Evolutionary conservation across 1,140 invertebrate genomes (phyloP).

Genomic region (Propsilocerus akamusi): DNA sequence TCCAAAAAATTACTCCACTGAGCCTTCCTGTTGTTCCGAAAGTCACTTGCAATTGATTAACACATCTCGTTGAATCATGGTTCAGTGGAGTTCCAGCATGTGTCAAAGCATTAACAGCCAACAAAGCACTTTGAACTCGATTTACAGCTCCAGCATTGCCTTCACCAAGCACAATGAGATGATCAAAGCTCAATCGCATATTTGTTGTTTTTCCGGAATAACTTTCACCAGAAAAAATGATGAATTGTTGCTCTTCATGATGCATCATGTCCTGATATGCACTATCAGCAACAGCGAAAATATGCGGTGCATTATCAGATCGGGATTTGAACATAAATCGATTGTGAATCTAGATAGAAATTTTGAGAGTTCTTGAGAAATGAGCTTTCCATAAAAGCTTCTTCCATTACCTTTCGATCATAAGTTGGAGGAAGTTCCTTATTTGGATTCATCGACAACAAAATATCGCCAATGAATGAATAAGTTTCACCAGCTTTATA

Average conservation of each 20-base stretch:
- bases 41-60: slow-evolving; percentile 66
- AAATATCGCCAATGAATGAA: slow-evolving; percentile 77
- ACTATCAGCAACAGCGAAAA: slow-evolving; percentile 72
- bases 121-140: slow-evolving; percentile 48
- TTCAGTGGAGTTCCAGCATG: slow-evolving; percentile 76
- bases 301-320: slow-evolving; percentile 78
- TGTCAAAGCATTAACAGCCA: slow-evolving; percentile 60
- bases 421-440: slow-evolving; percentile 37
- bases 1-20: slow-evolving; percentile 65
- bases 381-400: neutral
- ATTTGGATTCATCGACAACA: slow-evolving; percentile 76
- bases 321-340: slow-evolving; percentile 71
- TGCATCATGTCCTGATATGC: slow-evolving; percentile 73
- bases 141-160: slow-evolving; percentile 41
- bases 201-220: slow-evolving; percentile 70
- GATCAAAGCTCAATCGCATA: slow-evolving; percentile 48
- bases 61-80: slow-evolving; percentile 65
- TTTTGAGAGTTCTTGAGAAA: neutral
- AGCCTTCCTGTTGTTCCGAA: slow-evolving; percentile 70
- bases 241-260: slow-evolving; percentile 62
- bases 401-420: neutral
- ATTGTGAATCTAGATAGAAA: slow-evolving; percentile 42
- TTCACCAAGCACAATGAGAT: slow-evolving; percentile 51
- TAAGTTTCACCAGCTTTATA: slow-evolving; percentile 53
- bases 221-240: slow-evolving; percentile 65